phyloP scores from a whole-genome alignment of 2,888 invertebrate genomes.

The Dryocosmus kuriphilus region DNA sequence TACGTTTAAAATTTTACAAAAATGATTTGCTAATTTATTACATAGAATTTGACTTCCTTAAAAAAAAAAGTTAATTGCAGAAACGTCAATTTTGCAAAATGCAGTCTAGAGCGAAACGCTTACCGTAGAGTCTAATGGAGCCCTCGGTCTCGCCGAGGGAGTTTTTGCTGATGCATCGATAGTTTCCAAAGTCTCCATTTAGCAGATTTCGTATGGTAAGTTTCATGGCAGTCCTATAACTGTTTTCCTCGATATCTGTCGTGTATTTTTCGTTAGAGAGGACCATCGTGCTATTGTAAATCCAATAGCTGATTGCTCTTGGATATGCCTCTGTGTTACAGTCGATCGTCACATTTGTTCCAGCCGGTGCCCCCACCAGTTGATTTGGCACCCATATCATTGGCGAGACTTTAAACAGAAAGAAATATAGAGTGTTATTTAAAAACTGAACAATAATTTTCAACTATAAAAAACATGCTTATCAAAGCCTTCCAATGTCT shows the following conservation, averaged over 20 bases:
- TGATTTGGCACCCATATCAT: slow-evolving; percentile 98
- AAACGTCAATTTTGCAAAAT: not conserved
- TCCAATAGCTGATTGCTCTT: slow-evolving; percentile 95
- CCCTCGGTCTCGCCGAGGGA: slow-evolving; percentile 96
- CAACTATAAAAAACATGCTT: not conserved
- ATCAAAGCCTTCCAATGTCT: not conserved
- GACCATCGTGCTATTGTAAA: slow-evolving; percentile 93
- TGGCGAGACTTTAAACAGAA: slow-evolving; percentile 86
- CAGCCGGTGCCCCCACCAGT: slow-evolving; percentile 93
- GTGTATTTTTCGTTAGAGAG: slow-evolving; percentile 93
- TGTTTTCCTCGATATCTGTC: slow-evolving; percentile 90
- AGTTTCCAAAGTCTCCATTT: slow-evolving; percentile 92
- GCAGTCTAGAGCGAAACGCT: slow-evolving; percentile 70
- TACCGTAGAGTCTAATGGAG: slow-evolving; percentile 94
- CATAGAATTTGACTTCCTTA: too few species aligned
- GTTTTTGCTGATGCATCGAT: slow-evolving; percentile 95
- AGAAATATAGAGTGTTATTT: not conserved
- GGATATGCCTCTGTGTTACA: slow-evolving; percentile 96
- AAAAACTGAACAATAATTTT: not conserved
- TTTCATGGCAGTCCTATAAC: slow-evolving; percentile 94
- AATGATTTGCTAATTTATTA: too few species aligned
- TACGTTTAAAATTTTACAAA: too few species aligned
- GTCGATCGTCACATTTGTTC: slow-evolving; percentile 94
- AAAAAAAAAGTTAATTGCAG: too few species aligned
- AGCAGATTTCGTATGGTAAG: slow-evolving; percentile 91